phyloP scores from a whole-genome alignment of 92 coral and sea anemone species.

The Porites cylindrica region DNA sequence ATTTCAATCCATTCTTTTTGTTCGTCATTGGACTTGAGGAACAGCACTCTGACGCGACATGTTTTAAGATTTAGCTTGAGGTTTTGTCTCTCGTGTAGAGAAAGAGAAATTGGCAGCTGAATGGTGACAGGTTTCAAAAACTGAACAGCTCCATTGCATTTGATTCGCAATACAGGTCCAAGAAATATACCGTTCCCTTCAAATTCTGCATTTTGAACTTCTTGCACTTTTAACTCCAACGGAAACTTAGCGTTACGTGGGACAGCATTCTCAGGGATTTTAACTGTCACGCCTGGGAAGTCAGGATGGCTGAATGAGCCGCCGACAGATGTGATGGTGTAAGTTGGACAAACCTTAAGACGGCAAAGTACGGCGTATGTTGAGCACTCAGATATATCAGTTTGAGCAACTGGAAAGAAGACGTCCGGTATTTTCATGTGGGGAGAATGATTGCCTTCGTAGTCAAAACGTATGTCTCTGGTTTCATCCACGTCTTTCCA shows the following conservation, averaged over 20 bases:
- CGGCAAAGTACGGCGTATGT: no score
- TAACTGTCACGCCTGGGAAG: no score
- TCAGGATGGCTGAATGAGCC: no score
- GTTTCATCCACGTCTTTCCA: slow-evolving; percentile 13
- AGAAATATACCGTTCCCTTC: neutral
- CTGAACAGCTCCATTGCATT: neutral
- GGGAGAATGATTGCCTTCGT: no score
- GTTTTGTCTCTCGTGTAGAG: neutral
- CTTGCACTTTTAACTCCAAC: slow-evolving; percentile 12
- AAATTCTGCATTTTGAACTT: slow-evolving; percentile 18
- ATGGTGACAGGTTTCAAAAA: slow-evolving; percentile 35
- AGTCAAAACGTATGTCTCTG: neutral
- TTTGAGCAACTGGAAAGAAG: no score
- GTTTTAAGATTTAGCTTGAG: neutral
- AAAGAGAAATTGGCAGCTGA: slow-evolving; percentile 18
- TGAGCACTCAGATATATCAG: no score
- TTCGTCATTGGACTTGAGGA: slow-evolving; percentile 10
- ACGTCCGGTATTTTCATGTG: no score
- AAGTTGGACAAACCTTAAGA: no score
- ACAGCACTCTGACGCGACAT: slow-evolving; percentile 16
- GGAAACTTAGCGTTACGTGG: no score
- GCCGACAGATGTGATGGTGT: no score
- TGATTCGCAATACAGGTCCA: slow-evolving; percentile 29
- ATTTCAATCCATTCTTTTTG: slow-evolving; percentile 16
- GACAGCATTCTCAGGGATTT: no score